A percentile compares a stretch with the other conserved stretches of the same genome.
These are phyloP conservation scores for Oryctolagus cuniculus DNA, from an alignment of 2,113 vertebrate genomes.

Conservation along the genomic window mOryCun1.1 NC_091433.1:154665001-154665500, in stretches of 20 bases:
- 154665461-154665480: conserved; percentile 23
- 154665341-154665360: not conserved
- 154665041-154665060: conserved; percentile 94
- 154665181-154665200: conserved; percentile 76
- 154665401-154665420: not conserved
- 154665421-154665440: not conserved
- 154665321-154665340: conserved; percentile 10
- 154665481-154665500: conserved; percentile 27
- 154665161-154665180: conserved; percentile 81
- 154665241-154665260: conserved; percentile 32
- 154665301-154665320: not conserved
- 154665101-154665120: conserved; percentile 83
- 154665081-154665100: conserved; percentile 89
- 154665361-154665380: conserved; percentile 4
- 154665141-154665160: conserved; percentile 80
- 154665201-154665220: conserved; percentile 74
- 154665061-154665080: conserved; percentile 89
- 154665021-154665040: conserved; percentile 92
- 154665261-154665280: conserved; percentile 27
- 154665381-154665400: not conserved
- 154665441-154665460: not conserved
- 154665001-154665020: conserved; percentile 86
- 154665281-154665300: conserved; percentile 44
- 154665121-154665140: conserved; percentile 83
- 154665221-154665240: conserved; percentile 68